Evolutionary conservation across 2,113 vertebrate species (phyloP), one percentile per base, ranked within the genome.

Genomic region (Chaenocephalus aceratus): DNA sequence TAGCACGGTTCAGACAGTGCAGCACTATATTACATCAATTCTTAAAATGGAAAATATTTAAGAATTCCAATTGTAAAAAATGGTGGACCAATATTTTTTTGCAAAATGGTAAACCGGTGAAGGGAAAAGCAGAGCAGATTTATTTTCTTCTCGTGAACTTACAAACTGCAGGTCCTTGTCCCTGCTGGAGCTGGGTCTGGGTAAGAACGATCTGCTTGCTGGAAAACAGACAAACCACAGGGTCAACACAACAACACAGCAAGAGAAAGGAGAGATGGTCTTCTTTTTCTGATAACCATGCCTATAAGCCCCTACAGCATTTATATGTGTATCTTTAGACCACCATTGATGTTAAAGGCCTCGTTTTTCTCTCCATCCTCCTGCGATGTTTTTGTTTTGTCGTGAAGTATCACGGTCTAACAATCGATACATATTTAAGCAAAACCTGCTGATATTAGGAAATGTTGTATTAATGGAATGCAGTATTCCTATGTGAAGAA

Each of bases 91-190:
- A 2, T 61, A 10, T 26, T 12, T 59, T 13, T 46, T 41, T 41
- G 69, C 2, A 60, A 72, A 71, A 51, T 16, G 2, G 34, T 26
- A 44, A 60, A 57, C n/a, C n/a, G 54, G 30, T 46, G 16, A 18
- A 44, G 18, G 30, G 46, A 16, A n/a, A 53, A 62, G n/a, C 23
- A 65, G n/a, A 64, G 67, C 64, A 64, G 23, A 16, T n/a, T 51
- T 68, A 16, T n/a, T 51, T 71, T 57, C 23, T 64, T 62, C 57
- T 59, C 9, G 52, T 68, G 79, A 80, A 93, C 93, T 91, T 84
- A 94, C 93, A 8, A 94, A 88, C 67, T 78, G 73, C 54, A 72
- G 84, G 64, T 93, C 92, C 87, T 86, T 91, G 82, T 94, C 89
- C 82, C 86, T 88, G 85, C 73, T 91, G 79, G 91, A 86, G 41